These are phyloP conservation scores for Coecobrya sp. DNA, from an alignment of 2,888 invertebrate species.

Conservation along the genomic window DNA sequence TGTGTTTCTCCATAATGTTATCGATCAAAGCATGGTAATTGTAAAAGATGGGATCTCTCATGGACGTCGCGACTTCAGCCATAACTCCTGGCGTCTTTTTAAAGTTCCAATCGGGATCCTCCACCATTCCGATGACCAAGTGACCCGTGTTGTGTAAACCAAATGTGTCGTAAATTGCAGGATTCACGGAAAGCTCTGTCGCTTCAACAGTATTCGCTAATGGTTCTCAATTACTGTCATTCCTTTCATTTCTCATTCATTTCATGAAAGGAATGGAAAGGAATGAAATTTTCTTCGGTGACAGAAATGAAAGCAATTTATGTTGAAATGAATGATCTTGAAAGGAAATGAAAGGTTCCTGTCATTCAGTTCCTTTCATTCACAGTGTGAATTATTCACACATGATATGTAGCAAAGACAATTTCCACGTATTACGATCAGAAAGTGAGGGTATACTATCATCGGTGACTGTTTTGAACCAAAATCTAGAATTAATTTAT, in stretches of 20 bases:
- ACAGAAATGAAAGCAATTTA: background rate
- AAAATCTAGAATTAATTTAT: no score
- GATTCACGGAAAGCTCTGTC: constrained; percentile 74
- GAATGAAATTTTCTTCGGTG: background rate
- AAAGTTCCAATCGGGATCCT: constrained; percentile 68
- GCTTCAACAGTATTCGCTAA: constrained; percentile 75
- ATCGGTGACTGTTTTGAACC: no score
- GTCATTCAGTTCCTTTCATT: no score
- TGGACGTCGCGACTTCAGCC: constrained; percentile 59
- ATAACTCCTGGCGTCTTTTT: constrained; percentile 68
- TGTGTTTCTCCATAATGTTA: constrained; percentile 93
- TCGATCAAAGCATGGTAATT: constrained; percentile 63
- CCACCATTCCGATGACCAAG: constrained; percentile 65
- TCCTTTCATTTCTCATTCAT: background rate
- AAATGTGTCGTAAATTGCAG: constrained; percentile 56
- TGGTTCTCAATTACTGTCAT: constrained; percentile 40
- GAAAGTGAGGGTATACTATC: no score
- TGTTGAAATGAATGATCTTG: background rate
- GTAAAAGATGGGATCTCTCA: constrained; percentile 79
- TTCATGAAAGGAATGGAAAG: background rate
- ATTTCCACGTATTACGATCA: no score
- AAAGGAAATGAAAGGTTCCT: background rate
- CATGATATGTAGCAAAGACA: no score
- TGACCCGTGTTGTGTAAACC: constrained; percentile 79
- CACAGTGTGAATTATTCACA: no score